Percentiles rank a stretch among this genome's conserved stretches.
These are phyloP conservation scores for Thalassophryne amazonica DNA, from an alignment of 2,797 vertebrate genomes.

Conservation along the genomic window DNA sequence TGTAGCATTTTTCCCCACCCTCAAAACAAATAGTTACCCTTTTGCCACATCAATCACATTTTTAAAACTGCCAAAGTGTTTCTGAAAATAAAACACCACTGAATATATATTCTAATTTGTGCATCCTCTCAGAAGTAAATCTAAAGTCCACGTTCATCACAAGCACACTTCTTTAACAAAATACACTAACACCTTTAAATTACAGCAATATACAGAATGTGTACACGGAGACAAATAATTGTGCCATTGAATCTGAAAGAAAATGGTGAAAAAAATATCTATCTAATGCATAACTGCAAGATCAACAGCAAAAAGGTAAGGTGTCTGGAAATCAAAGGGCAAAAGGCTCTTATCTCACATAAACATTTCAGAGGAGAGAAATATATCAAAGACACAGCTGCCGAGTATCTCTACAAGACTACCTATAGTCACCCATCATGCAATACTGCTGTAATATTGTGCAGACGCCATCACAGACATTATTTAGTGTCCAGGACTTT, in stretches of 20 bases:
- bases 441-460: slow-evolving; percentile 27
- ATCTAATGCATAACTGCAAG: slow-evolving; percentile 3
- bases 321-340: slow-evolving; percentile 10
- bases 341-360: slow-evolving; percentile 15
- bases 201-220: background rate
- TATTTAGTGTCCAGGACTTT: background rate
- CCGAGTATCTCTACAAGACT: slow-evolving; percentile 27
- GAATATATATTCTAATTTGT: slow-evolving; percentile 13
- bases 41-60: slow-evolving; percentile 16
- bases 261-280: background rate
- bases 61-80: slow-evolving; percentile 10
- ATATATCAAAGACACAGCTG: slow-evolving; percentile 43
- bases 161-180: background rate
- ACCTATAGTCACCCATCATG: slow-evolving; percentile 32
- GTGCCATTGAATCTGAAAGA: background rate
- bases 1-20: background rate
- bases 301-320: background rate
- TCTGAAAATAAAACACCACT: slow-evolving; percentile 10
- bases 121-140: slow-evolving; percentile 9
- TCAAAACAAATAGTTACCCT: slow-evolving; percentile 6
- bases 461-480: slow-evolving; percentile 23
- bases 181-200: slow-evolving; percentile 15
- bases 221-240: background rate
- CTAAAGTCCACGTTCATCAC: slow-evolving; percentile 8
- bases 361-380: slow-evolving; percentile 28